Percentiles rank a stretch among this genome's conserved stretches.
These are phyloP conservation scores for Cryptus viduatorius DNA, from an alignment of 2,888 invertebrate genomes.

Conservation along the genomic window DNA sequence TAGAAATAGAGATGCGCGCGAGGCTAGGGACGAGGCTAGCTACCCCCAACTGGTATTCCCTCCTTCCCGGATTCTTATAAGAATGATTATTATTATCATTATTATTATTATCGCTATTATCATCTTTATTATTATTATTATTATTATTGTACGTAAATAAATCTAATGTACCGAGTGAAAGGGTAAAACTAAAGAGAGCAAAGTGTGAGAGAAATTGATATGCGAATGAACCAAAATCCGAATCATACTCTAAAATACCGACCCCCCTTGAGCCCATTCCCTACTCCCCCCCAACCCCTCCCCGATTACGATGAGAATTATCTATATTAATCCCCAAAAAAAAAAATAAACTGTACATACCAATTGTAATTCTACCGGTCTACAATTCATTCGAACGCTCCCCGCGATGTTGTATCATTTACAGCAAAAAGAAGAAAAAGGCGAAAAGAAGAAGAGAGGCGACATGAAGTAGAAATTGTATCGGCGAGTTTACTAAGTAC, in stretches of 20 bases:
- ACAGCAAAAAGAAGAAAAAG: not conserved
- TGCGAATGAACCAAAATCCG: constrained; percentile 53
- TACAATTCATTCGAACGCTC: constrained; percentile 30
- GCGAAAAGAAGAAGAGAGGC: not conserved
- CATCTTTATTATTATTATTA: constrained; percentile 30
- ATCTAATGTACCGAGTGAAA: constrained; percentile 29
- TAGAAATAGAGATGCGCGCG: constrained; percentile 76
- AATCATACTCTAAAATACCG: constrained; percentile 73
- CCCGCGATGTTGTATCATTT: not conserved
- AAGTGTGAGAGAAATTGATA: constrained; percentile 55
- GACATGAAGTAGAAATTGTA: not conserved
- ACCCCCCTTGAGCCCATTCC: constrained; percentile 69
- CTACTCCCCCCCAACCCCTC: constrained; percentile 79
- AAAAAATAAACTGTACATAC: constrained; percentile 84
- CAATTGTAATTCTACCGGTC: constrained; percentile 71
- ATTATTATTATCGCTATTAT: constrained; percentile 47
- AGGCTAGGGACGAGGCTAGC: constrained; percentile 85
- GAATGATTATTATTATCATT: constrained; percentile 48
- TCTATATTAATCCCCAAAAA: constrained; percentile 79
- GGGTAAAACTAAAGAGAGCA: constrained; percentile 55
- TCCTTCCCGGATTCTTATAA: constrained; percentile 47
- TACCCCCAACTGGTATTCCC: constrained; percentile 74
- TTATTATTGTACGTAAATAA: constrained; percentile 51
- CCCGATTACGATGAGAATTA: constrained; percentile 82
- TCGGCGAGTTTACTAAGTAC: constrained; percentile 12